phyloP scores from a whole-genome alignment of 2,113 vertebrate genomes.

The Nothocercus julius region DNA sequence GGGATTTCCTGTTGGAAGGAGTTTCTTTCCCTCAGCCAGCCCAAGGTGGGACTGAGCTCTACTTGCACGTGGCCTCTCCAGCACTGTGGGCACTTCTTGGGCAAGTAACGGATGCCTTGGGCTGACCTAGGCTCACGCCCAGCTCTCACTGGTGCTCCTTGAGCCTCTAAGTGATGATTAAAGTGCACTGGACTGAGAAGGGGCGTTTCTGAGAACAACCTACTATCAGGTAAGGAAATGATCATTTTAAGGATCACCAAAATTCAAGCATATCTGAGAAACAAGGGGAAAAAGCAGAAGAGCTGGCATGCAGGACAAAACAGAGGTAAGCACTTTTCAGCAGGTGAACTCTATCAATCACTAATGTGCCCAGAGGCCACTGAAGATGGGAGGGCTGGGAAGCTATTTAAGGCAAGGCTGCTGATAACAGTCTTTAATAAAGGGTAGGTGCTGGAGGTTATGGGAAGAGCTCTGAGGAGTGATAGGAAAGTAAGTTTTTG shows the following conservation, averaged over 20 bases:
- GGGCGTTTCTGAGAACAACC: neutral
- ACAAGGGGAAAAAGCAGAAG: too few relatives aligned
- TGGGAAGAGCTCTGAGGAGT: too few relatives aligned
- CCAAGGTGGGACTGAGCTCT: neutral
- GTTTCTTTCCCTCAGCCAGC: neutral
- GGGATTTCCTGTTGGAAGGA: neutral
- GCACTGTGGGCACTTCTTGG: accelerated
- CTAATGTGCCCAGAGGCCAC: neutral
- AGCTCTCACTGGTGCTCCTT: too few relatives aligned
- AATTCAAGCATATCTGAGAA: neutral
- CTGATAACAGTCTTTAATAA: neutral
- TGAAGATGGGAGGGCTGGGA: neutral
- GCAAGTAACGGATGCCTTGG: accelerated
- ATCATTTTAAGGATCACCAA: neutral
- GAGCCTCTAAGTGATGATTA: neutral
- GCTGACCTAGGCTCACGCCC: neutral
- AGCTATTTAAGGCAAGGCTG: neutral
- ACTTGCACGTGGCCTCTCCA: accelerated
- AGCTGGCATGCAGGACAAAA: neutral
- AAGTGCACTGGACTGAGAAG: neutral
- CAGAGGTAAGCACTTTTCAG: neutral
- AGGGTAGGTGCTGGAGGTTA: accelerated
- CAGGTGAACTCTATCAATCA: neutral
- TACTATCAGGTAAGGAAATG: neutral
- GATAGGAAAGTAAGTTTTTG: neutral